Conservation (phyloP, 2,888 invertebrate species). For the Cheilosia pagana region DNA sequence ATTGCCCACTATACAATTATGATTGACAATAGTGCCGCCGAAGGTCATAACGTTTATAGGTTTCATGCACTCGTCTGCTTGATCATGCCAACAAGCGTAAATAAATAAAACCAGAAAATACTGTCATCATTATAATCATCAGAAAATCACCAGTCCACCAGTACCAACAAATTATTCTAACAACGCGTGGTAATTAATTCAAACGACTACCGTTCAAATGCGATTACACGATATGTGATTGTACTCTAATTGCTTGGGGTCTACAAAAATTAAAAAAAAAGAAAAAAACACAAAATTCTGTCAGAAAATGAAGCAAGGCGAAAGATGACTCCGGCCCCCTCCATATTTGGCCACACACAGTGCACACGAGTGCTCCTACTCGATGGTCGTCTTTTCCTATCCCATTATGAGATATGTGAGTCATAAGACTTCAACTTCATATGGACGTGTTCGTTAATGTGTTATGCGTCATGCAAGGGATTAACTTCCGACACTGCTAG, state of each 20-base stretch:
- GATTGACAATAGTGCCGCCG: conserved; percentile 60
- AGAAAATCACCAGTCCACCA: conserved; percentile 15
- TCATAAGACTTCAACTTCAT: conserved; percentile 1
- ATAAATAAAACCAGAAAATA: conserved; percentile 32
- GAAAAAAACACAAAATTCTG: background rate
- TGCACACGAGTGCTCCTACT: conserved; percentile 8
- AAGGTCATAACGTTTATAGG: conserved; percentile 65
- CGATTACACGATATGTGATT: conserved; percentile 70
- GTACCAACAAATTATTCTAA: conserved; percentile 22
- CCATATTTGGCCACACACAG: conserved; percentile 50
- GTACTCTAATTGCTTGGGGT: conserved; percentile 63
- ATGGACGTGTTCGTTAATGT: background rate
- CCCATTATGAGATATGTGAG: background rate
- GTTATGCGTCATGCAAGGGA: conserved; percentile 66
- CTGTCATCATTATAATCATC: conserved; percentile 41
- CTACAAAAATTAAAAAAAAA: too few relatives aligned
- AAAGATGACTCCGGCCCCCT: conserved; percentile 47
- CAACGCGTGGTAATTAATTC: conserved; percentile 66
- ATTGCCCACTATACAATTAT: conserved; percentile 54
- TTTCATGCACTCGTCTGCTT: conserved; percentile 49
- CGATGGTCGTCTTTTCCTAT: conserved; percentile 26
- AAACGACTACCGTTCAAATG: conserved; percentile 73
- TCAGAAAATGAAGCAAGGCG: conserved; percentile 24
- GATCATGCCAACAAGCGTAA: conserved; percentile 24
- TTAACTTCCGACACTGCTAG: conserved; percentile 66